phyloP scores from a whole-genome alignment of 2,888 invertebrate species.

The Pristionchus japonicus region DNA sequence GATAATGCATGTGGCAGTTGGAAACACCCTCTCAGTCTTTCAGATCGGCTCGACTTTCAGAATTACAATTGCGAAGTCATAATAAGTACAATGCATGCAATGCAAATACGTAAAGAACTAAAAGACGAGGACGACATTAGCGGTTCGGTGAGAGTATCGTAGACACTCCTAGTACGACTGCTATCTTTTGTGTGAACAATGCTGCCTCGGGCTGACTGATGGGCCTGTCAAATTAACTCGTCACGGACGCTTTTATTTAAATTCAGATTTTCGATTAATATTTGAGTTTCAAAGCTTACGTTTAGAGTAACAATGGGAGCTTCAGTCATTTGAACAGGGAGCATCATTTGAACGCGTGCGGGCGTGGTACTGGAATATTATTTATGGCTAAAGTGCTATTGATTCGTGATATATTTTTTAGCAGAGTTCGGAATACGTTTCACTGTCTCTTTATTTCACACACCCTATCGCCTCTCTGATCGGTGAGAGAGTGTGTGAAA shows the following conservation, averaged over 20 bases:
- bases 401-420: too few relatives aligned
- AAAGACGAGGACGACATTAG: neutral
- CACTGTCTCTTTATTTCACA: too few relatives aligned
- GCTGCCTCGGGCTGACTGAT: neutral
- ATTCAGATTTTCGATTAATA: neutral
- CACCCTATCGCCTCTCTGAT: too few relatives aligned
- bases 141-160: neutral
- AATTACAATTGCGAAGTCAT: too few relatives aligned
- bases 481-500: too few relatives aligned
- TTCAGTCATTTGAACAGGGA: slow-evolving; percentile 4
- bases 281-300: neutral
- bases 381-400: neutral
- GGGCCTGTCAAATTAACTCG: neutral
- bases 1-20: too few relatives aligned
- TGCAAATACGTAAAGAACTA: too few relatives aligned
- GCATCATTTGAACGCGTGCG: neutral
- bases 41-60: too few relatives aligned
- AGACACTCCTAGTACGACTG: neutral
- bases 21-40: too few relatives aligned
- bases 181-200: neutral
- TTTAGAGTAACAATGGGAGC: slow-evolving; percentile 10
- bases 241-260: neutral
- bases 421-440: too few relatives aligned
- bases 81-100: too few relatives aligned
- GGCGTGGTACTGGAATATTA: neutral